A percentile compares a stretch with the other conserved stretches of the same genome.
These are phyloP conservation scores for Chondrosia reniformis DNA, from an alignment of 37 sponge, comb jelly and placozoan genomes.

Conservation along the genomic window DNA sequence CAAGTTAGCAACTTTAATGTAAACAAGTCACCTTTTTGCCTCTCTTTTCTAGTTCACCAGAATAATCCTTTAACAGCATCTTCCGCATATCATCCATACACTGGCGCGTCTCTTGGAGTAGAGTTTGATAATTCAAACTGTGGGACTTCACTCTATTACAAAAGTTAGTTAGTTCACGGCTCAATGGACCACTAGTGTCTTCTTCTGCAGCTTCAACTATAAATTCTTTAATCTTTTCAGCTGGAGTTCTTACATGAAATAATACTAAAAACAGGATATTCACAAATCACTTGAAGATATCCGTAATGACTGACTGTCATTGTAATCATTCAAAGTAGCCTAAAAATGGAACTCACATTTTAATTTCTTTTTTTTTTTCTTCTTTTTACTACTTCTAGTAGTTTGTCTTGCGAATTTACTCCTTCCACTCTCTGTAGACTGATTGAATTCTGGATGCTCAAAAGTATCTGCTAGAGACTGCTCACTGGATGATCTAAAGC, in stretches of 20 bases:
- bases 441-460: no score
- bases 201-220: background rate
- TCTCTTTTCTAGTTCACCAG: conserved; percentile 26
- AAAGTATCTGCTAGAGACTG: no score
- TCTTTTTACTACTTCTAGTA: background rate
- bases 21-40: conserved; percentile 8
- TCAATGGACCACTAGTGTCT: background rate
- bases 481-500: no score
- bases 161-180: background rate
- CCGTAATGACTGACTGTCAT: no score
- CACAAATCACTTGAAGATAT: no score
- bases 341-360: background rate
- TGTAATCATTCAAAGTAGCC: no score
- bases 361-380: background rate
- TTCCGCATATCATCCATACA: conserved; percentile 58
- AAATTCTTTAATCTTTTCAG: conserved; percentile 3
- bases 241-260: conserved; percentile 17
- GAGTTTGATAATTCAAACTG: background rate
- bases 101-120: conserved; percentile 36
- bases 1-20: no score
- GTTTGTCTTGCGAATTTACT: background rate
- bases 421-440: background rate
- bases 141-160: background rate
- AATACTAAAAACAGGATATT: background rate
- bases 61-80: conserved; percentile 40